Conservation (phyloP, 2,888 invertebrate species). For the Drosophila birchii region DNA sequence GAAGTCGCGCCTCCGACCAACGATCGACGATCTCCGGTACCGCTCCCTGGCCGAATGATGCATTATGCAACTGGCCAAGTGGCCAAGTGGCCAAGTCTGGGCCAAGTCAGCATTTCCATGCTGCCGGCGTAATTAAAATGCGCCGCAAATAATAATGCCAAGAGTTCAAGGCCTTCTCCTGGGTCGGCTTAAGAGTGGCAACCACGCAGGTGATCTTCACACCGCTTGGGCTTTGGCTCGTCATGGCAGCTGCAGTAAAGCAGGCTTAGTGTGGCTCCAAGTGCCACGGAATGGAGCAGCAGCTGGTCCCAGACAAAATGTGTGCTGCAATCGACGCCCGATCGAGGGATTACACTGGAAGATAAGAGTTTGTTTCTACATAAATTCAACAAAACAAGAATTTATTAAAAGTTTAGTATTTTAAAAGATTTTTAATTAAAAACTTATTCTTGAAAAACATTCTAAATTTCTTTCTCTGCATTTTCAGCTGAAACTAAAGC, state of each 20-base stretch:
- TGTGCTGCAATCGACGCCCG: constrained; percentile 51
- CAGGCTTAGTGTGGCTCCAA: constrained; percentile 20
- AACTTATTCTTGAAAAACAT: neutral
- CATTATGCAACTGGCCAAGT: constrained; percentile 58
- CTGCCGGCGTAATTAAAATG: constrained; percentile 64
- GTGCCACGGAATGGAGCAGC: constrained; percentile 51
- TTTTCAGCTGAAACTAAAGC: constrained; percentile 53
- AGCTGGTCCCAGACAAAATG: constrained; percentile 31
- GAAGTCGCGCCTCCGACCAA: constrained; percentile 39
- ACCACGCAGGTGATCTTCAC: constrained; percentile 46
- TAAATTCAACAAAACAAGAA: neutral
- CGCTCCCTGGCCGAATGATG: constrained; percentile 26
- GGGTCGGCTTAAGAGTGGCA: neutral
- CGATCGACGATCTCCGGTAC: constrained; percentile 18
- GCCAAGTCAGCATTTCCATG: constrained; percentile 16
- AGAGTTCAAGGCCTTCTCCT: constrained; percentile 67
- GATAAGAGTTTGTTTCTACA: neutral
- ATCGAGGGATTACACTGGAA: constrained; percentile 49
- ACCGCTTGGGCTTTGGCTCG: constrained; percentile 14
- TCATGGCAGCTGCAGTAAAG: constrained; percentile 54
- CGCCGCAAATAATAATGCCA: constrained; percentile 56
- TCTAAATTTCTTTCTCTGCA: neutral
- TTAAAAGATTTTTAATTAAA: neutral
- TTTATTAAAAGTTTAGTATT: no score
- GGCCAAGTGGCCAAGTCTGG: constrained; percentile 37